phyloP scores from a whole-genome alignment of 2,797 vertebrate species.

The Lemur catta region DNA sequence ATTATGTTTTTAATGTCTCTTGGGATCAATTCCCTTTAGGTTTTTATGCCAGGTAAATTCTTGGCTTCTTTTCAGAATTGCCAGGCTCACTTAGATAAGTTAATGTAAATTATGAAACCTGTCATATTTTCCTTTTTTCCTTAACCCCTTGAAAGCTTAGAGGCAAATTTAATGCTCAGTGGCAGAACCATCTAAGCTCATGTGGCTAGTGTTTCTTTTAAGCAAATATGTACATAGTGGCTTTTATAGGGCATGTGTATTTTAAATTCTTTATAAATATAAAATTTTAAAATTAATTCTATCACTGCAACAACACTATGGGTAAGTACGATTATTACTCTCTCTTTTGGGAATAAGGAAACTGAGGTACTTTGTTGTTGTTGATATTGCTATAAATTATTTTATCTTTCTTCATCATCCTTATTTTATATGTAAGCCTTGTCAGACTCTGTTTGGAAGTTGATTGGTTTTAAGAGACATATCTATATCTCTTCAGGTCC shows the following conservation, averaged over 20 bases:
- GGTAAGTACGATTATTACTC: background rate
- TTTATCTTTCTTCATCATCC: background rate
- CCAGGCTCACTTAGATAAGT: background rate
- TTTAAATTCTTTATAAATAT: background rate
- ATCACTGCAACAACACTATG: background rate
- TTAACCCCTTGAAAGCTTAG: background rate
- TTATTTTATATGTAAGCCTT: background rate
- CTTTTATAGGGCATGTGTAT: background rate
- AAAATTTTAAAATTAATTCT: background rate
- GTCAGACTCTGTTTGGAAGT: background rate
- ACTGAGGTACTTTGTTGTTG: background rate
- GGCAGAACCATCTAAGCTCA: background rate
- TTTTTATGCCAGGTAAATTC: background rate
- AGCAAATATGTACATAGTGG: background rate
- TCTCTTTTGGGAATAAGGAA: background rate
- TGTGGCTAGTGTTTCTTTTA: background rate
- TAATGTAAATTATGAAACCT: background rate
- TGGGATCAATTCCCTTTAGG: background rate
- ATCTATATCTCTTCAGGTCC: background rate
- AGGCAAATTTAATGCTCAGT: background rate
- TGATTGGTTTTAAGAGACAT: background rate
- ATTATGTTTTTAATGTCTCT: background rate
- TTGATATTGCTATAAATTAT: background rate
- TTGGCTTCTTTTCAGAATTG: conserved; percentile 18
- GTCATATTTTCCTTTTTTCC: background rate